Evolutionary conservation across 2,888 invertebrate genomes (phyloP), one percentile per base, ranked within the genome.

Genomic region (Pterostichus madidus): DNA sequence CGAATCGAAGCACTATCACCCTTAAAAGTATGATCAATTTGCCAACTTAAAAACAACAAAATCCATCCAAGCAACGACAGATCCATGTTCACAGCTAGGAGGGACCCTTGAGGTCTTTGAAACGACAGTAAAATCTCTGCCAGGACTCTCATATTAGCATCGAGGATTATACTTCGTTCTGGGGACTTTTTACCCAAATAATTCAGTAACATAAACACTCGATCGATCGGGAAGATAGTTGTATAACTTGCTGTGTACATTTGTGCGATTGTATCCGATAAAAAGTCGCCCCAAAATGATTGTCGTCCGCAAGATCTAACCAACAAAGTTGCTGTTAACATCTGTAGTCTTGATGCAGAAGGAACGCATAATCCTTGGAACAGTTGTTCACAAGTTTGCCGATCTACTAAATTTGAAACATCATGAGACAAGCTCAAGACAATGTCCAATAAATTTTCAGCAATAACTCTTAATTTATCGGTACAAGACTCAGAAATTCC

Each of bases 241-340:
- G 94, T 94, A 86, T 96, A 95, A 61, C 94, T 93, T 0, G 95
- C 94, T 0, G 95, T 94, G 89, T 96, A 97, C 86, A 97, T 93
- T 84, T 93, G 92, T 24, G 94, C 93, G 82, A 98, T 92, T 32
- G 95, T 95, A 87, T 95, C 94, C 0, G 97, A 96, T n/a, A 98
- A 91, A 87, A 96, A 97, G 85, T 94, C 93, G 56, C 98, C 98
- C 98, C 98, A 98, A 96, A 97, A 98, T 8, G 92, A 91, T 87
- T 94, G 94, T 77, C 83, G 92, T 75, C 94, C 94, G 87, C 91
- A 91, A 88, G 94, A 94, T 75, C 96, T 93, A 83, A 97, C 95
- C 87, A 96, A 90, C 84, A 98, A 91, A 31, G 96, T 94, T 76
- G 94, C 95, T 13, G 95, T 93, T 17, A 96, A 93, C 59, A 96